Evolutionary conservation across 2,113 vertebrate species (phyloP).

Genomic region (Odocoileus virginianus): DNA sequence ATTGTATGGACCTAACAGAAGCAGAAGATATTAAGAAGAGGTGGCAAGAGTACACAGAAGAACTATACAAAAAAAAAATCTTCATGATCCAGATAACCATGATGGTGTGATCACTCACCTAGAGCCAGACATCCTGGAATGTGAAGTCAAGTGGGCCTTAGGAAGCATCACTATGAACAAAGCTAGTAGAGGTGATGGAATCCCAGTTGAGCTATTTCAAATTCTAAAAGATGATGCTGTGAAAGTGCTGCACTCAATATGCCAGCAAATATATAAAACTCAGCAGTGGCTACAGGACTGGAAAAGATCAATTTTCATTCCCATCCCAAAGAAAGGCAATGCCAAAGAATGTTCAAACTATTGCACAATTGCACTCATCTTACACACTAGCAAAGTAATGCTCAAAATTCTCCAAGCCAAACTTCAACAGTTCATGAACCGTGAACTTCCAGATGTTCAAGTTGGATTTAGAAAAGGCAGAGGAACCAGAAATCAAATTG

Average conservation of each 20-base stretch:
- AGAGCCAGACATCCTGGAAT: background rate
- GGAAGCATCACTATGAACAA: background rate
- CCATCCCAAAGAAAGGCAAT: background rate
- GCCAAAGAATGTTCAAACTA: background rate
- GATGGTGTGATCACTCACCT: background rate
- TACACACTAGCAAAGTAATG: background rate
- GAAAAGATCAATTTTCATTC: background rate
- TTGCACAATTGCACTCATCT: background rate
- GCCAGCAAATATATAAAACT: background rate
- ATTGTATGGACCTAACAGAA: background rate
- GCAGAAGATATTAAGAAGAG: background rate
- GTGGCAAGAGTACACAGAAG: background rate
- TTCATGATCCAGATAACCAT: background rate
- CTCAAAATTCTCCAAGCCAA: background rate
- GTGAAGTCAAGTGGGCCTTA: background rate
- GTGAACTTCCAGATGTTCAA: background rate
- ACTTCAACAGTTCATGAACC: background rate
- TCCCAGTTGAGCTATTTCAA: background rate
- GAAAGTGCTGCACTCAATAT: background rate
- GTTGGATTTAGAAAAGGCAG: background rate
- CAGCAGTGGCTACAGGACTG: background rate
- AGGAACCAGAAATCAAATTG: background rate
- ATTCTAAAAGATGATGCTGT: background rate
- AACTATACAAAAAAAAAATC: background rate
- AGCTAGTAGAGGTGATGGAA: background rate